These are phyloP conservation scores for Drosophila picticornis DNA, from an alignment of 2,888 invertebrate genomes.

Conservation along the genomic window DNA sequence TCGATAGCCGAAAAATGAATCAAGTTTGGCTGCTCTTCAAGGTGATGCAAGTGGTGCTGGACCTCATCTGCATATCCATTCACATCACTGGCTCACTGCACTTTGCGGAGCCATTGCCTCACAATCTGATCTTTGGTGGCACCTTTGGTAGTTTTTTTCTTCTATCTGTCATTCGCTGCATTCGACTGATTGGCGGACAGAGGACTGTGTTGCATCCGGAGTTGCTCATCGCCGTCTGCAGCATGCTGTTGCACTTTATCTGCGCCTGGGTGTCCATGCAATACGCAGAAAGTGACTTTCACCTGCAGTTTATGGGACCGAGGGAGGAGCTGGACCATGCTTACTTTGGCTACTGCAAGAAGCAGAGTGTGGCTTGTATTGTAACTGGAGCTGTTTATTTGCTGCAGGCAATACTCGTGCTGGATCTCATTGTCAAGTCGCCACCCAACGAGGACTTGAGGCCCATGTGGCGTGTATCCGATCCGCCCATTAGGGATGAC, in stretches of 20 bases:
- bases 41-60: constrained; percentile 33
- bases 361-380: constrained; percentile 57
- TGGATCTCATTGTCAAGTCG: constrained; percentile 39
- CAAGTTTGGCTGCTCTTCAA: constrained; percentile 68
- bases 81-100: constrained; percentile 58
- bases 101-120: constrained; percentile 59
- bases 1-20: constrained; percentile 53
- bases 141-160: constrained; percentile 64
- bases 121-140: constrained; percentile 71
- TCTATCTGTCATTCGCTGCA: constrained; percentile 42
- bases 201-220: constrained; percentile 50
- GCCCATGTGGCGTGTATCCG: constrained; percentile 6
- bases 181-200: constrained; percentile 40
- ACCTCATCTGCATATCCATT: constrained; percentile 34
- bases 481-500: constrained; percentile 22
- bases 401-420: constrained; percentile 37
- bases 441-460: constrained; percentile 10
- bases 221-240: constrained; percentile 32
- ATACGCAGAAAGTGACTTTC: constrained; percentile 70
- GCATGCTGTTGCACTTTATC: constrained; percentile 42
- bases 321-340: constrained; percentile 55
- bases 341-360: constrained; percentile 57
- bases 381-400: constrained; percentile 46
- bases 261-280: constrained; percentile 56
- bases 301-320: constrained; percentile 67